Evolutionary conservation across 2,888 invertebrate genomes (phyloP).

Genomic region (Strigamia transsilvanica): DNA sequence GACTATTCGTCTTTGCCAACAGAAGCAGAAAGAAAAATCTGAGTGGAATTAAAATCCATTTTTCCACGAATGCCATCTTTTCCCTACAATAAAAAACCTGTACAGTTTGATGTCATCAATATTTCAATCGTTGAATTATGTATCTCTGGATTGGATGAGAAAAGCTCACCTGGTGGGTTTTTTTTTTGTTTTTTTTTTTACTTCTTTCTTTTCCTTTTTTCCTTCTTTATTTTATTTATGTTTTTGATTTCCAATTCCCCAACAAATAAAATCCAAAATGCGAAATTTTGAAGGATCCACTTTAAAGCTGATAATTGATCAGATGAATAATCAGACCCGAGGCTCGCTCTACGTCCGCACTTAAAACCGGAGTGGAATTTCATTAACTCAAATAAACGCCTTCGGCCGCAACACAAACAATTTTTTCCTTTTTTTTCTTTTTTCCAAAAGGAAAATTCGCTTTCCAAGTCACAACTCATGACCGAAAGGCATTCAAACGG

Average conservation of each 20-base stretch:
- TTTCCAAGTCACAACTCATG: background rate
- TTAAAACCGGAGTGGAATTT: conserved; percentile 31
- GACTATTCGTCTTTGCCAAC: conserved; percentile 38
- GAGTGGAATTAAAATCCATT: conserved; percentile 41
- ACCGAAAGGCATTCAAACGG: background rate
- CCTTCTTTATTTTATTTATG: no score
- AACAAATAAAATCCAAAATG: background rate
- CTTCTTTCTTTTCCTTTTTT: no score
- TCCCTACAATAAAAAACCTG: background rate
- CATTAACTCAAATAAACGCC: conserved; percentile 15
- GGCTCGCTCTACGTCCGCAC: background rate
- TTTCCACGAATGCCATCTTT: background rate
- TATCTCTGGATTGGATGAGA: background rate
- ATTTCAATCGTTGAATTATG: conserved; percentile 10
- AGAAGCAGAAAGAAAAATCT: conserved; percentile 27
- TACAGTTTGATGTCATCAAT: background rate
- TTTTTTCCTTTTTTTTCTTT: background rate
- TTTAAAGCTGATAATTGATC: background rate
- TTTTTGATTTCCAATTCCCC: background rate
- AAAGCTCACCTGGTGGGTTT: background rate
- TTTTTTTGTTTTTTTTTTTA: no score
- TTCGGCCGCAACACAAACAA: background rate
- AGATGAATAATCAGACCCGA: background rate
- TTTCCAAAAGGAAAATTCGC: background rate
- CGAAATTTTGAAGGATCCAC: no score